Conservation (phyloP, 2,797 vertebrate genomes). For the Sebastiscus albofasciatus region DNA sequence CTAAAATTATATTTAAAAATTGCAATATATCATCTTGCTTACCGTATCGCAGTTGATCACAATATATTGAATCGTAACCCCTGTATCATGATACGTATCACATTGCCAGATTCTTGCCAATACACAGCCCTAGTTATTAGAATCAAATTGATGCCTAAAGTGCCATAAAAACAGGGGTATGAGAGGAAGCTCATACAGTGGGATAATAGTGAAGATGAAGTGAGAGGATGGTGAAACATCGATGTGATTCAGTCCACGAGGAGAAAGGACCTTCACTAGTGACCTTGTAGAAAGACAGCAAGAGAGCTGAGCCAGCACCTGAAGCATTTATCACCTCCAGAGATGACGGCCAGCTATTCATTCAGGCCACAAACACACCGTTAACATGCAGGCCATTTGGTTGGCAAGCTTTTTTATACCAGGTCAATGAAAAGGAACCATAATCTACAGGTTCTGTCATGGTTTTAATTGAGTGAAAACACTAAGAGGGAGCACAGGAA, state of each 20-base stretch:
- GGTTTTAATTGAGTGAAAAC: conserved; percentile 38
- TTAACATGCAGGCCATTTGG: conserved; percentile 15
- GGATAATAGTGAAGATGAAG: background rate
- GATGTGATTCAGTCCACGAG: background rate
- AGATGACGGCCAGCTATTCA: conserved; percentile 13
- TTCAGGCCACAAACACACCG: background rate
- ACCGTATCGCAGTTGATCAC: no score
- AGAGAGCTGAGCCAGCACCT: conserved; percentile 41
- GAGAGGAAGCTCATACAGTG: background rate
- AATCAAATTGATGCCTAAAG: background rate
- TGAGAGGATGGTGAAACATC: background rate
- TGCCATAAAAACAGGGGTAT: background rate
- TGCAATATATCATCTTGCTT: no score
- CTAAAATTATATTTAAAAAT: no score
- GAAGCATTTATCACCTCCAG: conserved; percentile 40
- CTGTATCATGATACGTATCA: no score
- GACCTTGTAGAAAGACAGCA: conserved; percentile 38
- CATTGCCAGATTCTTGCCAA: no score
- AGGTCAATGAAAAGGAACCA: conserved; percentile 1
- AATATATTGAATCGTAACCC: no score
- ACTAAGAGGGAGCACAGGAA: background rate
- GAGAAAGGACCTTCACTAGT: conserved; percentile 8
- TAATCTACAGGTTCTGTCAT: conserved; percentile 16
- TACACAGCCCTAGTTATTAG: no score
- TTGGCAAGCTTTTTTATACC: conserved; percentile 11